Conservation (phyloP, 2,113 vertebrate species). For the Macquaria ambigua region DNA sequence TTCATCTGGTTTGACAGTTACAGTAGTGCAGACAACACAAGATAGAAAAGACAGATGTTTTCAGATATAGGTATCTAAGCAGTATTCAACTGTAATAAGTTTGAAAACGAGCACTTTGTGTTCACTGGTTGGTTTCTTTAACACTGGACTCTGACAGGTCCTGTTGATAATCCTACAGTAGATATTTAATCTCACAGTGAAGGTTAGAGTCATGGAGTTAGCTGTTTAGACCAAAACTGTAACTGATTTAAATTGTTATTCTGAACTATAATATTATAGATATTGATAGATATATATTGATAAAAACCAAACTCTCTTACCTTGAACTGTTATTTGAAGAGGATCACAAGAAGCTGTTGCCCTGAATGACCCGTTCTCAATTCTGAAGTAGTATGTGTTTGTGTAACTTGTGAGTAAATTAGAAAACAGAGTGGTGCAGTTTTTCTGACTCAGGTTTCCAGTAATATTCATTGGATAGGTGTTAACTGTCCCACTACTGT, state of each 20-base stretch:
- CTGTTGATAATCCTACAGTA: background rate
- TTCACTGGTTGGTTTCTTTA: no score
- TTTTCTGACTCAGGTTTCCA: background rate
- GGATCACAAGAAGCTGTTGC: constrained; percentile 49
- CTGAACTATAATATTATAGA: background rate
- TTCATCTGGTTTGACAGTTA: no score
- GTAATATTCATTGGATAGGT: background rate
- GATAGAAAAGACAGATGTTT: no score
- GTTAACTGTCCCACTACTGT: background rate
- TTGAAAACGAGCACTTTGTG: no score
- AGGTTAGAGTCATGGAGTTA: background rate
- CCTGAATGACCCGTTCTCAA: fast-evolving
- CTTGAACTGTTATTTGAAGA: constrained; percentile 42
- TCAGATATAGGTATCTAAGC: no score
- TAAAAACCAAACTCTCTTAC: constrained; percentile 37
- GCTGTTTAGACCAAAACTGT: background rate
- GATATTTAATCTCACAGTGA: no score
- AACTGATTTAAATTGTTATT: background rate
- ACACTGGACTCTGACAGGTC: no score
- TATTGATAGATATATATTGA: background rate
- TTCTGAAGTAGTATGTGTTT: constrained; percentile 52
- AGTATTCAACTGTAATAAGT: no score
- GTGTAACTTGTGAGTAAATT: background rate
- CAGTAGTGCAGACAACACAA: no score
- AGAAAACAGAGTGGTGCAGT: constrained; percentile 1